Conservation (phyloP, 30 jellyfish, hydroid and myxozoan species). For the Mastigias papua region DNA sequence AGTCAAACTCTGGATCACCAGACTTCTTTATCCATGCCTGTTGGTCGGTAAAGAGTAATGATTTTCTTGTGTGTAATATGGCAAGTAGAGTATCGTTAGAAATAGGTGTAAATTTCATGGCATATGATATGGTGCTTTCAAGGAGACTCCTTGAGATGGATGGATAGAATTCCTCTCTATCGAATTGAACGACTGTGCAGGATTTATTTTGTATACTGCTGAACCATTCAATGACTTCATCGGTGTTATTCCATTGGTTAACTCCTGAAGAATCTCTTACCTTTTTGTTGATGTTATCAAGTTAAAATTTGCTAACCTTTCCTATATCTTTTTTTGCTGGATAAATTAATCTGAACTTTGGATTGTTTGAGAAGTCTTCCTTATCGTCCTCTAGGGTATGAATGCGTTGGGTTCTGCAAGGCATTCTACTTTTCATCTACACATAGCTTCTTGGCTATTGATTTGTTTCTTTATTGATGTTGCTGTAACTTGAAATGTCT, state of each 20-base stretch:
- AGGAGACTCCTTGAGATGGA: slow-evolving; percentile 8
- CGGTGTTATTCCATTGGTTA: slow-evolving; percentile 38
- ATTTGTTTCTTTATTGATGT: not conserved
- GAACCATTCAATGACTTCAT: slow-evolving; percentile 26
- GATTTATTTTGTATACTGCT: slow-evolving; percentile 11
- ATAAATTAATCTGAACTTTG: slow-evolving; percentile 55
- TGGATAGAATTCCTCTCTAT: not conserved
- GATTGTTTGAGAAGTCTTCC: slow-evolving; percentile 55
- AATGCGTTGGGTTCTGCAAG: slow-evolving; percentile 48
- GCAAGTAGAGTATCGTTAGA: not conserved
- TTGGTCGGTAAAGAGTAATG: slow-evolving; percentile 1
- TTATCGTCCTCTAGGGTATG: slow-evolving; percentile 73
- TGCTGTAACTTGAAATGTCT: no score
- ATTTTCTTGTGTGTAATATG: not conserved
- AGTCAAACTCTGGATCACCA: not conserved
- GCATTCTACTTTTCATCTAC: slow-evolving; percentile 47
- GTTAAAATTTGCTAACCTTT: slow-evolving; percentile 41
- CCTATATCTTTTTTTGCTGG: slow-evolving; percentile 70
- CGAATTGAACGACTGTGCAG: not conserved
- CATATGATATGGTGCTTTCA: not conserved
- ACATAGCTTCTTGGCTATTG: not conserved
- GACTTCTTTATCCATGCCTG: not conserved
- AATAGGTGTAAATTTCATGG: not conserved
- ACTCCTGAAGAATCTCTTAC: not conserved
- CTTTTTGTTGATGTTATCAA: slow-evolving; percentile 39